These are phyloP conservation scores for Hemicordylus capensis DNA, from an alignment of 2,113 vertebrate species.

Conservation along the genomic window DNA sequence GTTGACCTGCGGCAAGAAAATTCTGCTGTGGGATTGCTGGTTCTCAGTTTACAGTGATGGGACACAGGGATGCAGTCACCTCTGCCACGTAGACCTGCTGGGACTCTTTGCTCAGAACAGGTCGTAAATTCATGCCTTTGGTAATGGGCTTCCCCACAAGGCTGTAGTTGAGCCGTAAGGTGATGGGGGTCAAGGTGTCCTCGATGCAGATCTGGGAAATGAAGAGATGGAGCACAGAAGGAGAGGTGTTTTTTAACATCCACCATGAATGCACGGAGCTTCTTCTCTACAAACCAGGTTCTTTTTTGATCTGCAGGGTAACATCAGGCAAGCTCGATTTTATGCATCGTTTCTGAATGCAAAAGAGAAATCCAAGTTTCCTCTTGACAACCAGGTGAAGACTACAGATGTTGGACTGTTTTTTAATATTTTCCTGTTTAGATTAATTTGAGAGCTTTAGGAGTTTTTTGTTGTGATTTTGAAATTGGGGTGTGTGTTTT, in stretches of 20 bases:
- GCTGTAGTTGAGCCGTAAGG: constrained; percentile 53
- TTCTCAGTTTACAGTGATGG: neutral
- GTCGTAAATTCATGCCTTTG: constrained; percentile 20
- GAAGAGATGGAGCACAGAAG: neutral
- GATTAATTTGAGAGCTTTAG: no score
- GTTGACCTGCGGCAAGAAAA: no score
- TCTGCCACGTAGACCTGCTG: neutral
- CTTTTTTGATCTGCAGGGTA: neutral
- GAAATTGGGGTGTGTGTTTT: no score
- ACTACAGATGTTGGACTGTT: neutral
- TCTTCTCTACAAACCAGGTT: neutral
- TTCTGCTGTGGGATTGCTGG: no score
- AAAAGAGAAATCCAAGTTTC: neutral
- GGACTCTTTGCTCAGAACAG: constrained; percentile 49
- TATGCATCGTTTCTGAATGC: neutral
- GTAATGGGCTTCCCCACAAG: constrained; percentile 3
- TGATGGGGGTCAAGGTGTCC: constrained; percentile 58
- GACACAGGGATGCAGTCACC: neutral
- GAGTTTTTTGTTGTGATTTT: no score
- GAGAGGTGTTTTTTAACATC: neutral
- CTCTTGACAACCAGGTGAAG: no score
- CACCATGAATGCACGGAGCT: neutral
- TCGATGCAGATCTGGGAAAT: constrained; percentile 48
- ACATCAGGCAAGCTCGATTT: neutral
- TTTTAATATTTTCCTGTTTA: neutral